Evolutionary conservation across 2,888 invertebrate species (phyloP).

Genomic region (Diloba caeruleocephala): DNA sequence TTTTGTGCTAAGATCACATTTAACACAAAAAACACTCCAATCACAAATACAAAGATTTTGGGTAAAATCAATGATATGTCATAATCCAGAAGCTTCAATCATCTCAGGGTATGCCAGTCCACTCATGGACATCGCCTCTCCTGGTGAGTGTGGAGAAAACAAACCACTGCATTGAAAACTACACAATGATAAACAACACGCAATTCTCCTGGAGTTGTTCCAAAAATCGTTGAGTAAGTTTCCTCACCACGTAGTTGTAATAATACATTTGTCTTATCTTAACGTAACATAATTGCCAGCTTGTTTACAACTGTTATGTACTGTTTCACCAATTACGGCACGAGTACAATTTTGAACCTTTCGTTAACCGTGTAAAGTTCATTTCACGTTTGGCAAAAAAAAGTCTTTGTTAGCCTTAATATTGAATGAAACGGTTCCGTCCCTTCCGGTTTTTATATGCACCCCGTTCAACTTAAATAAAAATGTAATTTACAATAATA

Average conservation of each 20-base stretch:
- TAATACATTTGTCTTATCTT: conserved; percentile 6
- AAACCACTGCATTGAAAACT: too few relatives aligned
- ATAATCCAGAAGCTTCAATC: too few relatives aligned
- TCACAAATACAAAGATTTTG: too few relatives aligned
- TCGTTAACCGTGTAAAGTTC: conserved; percentile 22
- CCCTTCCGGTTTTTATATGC: conserved; percentile 24
- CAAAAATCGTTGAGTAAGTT: conserved; percentile 24
- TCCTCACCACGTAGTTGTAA: conserved; percentile 18
- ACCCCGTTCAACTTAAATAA: conserved; percentile 10
- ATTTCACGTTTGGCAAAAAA: conserved; percentile 27
- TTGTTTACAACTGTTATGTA: conserved; percentile 34
- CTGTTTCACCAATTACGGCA: conserved; percentile 13
- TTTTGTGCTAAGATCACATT: too few relatives aligned
- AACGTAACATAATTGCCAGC: conserved; percentile 34
- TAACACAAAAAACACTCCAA: too few relatives aligned
- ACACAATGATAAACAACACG: conserved; percentile 9
- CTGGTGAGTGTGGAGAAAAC: too few relatives aligned
- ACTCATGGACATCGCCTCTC: too few relatives aligned
- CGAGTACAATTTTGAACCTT: conserved; percentile 18
- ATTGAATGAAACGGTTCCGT: conserved; percentile 34
- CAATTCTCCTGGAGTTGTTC: conserved; percentile 36
- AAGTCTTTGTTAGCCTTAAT: conserved; percentile 32
- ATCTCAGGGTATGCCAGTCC: too few relatives aligned
- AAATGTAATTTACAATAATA: too few relatives aligned
- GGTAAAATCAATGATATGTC: too few relatives aligned